Conservation (phyloP, 2,797 vertebrate species). For the Iguana delicatissima region DNA sequence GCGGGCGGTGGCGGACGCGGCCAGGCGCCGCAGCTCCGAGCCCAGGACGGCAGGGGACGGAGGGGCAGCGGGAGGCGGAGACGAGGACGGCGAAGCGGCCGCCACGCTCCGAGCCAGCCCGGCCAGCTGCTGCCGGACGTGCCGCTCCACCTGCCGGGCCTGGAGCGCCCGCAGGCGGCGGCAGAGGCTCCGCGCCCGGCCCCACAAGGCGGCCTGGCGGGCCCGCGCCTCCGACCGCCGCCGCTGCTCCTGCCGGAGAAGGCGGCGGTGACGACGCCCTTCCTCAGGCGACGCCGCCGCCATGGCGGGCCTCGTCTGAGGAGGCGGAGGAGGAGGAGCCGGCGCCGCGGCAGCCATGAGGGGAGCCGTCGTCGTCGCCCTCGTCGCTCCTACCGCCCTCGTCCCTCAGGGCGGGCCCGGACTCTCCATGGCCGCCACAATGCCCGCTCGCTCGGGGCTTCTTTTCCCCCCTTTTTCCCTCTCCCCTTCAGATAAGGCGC, state of each 20-base stretch:
- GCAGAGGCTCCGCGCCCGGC: constrained; percentile 67
- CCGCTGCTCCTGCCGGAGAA: neutral
- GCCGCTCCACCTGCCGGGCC: constrained; percentile 77
- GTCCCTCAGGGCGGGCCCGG: constrained; percentile 33
- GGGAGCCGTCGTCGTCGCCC: neutral
- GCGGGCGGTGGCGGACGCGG: constrained; percentile 32
- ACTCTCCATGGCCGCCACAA: constrained; percentile 47
- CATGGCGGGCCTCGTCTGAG: neutral
- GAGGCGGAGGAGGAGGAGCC: neutral
- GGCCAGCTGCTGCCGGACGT: constrained; percentile 72
- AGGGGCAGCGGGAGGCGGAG: neutral
- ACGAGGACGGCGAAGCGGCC: neutral
- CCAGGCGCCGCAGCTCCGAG: constrained; percentile 14
- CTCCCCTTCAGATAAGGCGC: neutral
- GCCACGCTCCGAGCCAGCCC: constrained; percentile 52
- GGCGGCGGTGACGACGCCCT: neutral
- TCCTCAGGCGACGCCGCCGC: neutral
- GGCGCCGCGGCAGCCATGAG: neutral
- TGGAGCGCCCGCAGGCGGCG: constrained; percentile 75
- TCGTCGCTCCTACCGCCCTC: neutral
- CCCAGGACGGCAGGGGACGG: neutral
- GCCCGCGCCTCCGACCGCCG: constrained; percentile 44
- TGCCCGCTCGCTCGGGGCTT: neutral
- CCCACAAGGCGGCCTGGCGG: constrained; percentile 69
- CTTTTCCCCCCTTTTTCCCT: too few relatives aligned